These are phyloP conservation scores for Monopis laevigella DNA, from an alignment of 2,888 invertebrate species.

Conservation along the genomic window DNA sequence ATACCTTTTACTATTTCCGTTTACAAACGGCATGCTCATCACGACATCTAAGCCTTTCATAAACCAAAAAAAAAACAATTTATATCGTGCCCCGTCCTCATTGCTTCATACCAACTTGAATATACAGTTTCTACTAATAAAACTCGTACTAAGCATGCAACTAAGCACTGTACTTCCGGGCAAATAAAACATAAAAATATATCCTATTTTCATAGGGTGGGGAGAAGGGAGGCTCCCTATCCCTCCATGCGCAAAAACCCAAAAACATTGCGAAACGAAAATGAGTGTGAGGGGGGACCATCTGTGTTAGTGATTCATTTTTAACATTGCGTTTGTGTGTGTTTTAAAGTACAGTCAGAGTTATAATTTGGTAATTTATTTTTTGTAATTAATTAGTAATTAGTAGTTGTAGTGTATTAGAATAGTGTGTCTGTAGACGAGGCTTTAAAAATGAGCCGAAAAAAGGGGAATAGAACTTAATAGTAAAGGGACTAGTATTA, in stretches of 20 bases:
- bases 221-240: constrained; percentile 25
- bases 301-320: constrained; percentile 64
- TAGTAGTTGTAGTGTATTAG: no score
- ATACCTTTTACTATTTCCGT: constrained; percentile 3
- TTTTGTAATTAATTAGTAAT: neutral
- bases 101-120: no score
- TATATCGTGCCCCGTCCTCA: neutral
- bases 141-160: constrained; percentile 68
- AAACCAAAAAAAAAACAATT: neutral
- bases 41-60: constrained; percentile 7
- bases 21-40: constrained; percentile 5
- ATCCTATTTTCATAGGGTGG: constrained; percentile 66
- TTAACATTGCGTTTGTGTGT: constrained; percentile 65
- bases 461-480: no score
- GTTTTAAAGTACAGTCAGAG: constrained; percentile 63
- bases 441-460: no score
- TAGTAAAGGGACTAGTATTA: no score
- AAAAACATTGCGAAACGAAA: constrained; percentile 67
- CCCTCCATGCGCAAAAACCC: constrained; percentile 65
- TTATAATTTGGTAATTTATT: constrained; percentile 2
- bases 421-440: no score
- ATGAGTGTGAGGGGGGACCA: constrained; percentile 53
- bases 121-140: constrained; percentile 59
- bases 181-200: constrained; percentile 69
- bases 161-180: constrained; percentile 64